Evolutionary conservation across 2,888 invertebrate species (phyloP).

Genomic region (Ennomos quercinarius): DNA sequence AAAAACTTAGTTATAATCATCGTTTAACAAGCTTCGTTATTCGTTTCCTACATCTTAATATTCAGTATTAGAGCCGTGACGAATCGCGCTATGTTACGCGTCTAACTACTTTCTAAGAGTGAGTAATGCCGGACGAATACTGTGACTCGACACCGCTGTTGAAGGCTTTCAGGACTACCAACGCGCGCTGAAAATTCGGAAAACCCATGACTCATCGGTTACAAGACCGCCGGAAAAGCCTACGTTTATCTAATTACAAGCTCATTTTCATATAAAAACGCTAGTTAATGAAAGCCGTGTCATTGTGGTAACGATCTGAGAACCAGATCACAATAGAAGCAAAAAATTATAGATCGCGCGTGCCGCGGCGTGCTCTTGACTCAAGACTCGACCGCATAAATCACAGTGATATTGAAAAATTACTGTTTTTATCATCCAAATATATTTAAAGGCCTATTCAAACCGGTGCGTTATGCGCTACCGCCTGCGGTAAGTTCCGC

Average conservation of each 20-base stretch:
- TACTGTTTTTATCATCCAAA: slow-evolving; percentile 6
- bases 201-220: slow-evolving; percentile 78
- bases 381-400: slow-evolving; percentile 32
- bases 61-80: slow-evolving; percentile 55
- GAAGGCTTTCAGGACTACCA: slow-evolving; percentile 69
- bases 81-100: slow-evolving; percentile 57
- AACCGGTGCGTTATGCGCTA: too few species aligned
- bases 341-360: slow-evolving; percentile 26
- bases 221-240: slow-evolving; percentile 74
- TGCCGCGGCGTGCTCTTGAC: slow-evolving; percentile 14
- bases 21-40: slow-evolving; percentile 27
- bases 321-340: slow-evolving; percentile 52
- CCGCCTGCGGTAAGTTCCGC: too few species aligned
- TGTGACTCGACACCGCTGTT: slow-evolving; percentile 63
- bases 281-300: slow-evolving; percentile 64
- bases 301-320: slow-evolving; percentile 65
- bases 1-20: slow-evolving; percentile 36
- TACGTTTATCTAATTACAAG: slow-evolving; percentile 63
- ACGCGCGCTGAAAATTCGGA: slow-evolving; percentile 65
- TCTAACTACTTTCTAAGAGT: slow-evolving; percentile 67
- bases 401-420: slow-evolving; percentile 28
- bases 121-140: slow-evolving; percentile 63
- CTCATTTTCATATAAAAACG: slow-evolving; percentile 60
- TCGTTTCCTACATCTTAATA: slow-evolving; percentile 48
- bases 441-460: too few species aligned